Evolutionary conservation across 2,888 invertebrate species (phyloP), one percentile per base, ranked within the genome.

Genomic region (Chalcosyrphus nemorum): DNA sequence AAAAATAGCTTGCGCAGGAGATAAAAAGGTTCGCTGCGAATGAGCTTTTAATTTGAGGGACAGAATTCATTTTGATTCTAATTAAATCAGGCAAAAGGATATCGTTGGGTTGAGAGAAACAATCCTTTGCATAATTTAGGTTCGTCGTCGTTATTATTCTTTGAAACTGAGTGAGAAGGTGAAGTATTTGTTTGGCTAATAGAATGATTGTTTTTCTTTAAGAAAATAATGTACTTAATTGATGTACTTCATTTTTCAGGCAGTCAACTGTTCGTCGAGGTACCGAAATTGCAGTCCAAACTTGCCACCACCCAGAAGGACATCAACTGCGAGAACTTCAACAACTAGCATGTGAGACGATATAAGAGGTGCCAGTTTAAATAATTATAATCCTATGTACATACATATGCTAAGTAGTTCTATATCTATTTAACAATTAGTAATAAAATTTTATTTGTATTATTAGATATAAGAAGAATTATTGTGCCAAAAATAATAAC

Each of bases 291-390:
- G 89, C 82, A 87, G 13, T 13, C 35, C 89, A 85, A 89, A 90
- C 81, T 87, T 90, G 81, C 90, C 91, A 65, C 89, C 90, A 2
- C 89, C 89, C n/a, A 88, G 91, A 15, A 89, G 89, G 82, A 89
- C 90, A 35, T 91, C 91, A 59, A 89, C 88, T 71, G 90, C 87
- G 52, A 87, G 90, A 43, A 91, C 91, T 66, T 90, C 90, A 5
- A 90, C 90, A 15, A 90, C 90, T 15, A 89, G 89, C 35, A 81
- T 91, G 66, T 90, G 86, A 87, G n/a, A n/a, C n/a, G n/a, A 9
- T 27, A 45, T 43, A 17, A 0, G 9, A 19, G 11, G 19, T 19
- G 15, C 15, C 9, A 38, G 2, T n/a, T n/a, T n/a, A n/a, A n/a
- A n/a, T n/a, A n/a, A n/a, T n/a, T n/a, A n/a, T n/a, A n/a, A n/a